Conservation (phyloP, 2,888 invertebrate genomes). For the Ariolimax columbianus region DNA sequence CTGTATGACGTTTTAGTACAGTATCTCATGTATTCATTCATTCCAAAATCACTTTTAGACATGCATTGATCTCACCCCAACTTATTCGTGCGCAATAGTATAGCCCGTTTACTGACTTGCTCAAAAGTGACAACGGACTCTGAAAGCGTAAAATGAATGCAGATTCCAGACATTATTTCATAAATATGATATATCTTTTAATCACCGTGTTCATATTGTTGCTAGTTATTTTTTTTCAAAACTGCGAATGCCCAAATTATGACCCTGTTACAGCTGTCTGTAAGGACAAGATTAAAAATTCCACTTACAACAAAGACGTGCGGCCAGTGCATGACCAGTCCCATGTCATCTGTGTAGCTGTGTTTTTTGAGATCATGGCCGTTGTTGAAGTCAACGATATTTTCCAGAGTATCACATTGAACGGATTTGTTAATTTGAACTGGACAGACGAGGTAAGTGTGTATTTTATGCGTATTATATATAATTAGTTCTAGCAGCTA, state of each 20-base stretch:
- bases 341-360: not conserved
- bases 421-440: not conserved
- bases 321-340: not conserved
- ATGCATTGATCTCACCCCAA: too few species aligned
- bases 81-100: too few species aligned
- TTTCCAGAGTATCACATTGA: not conserved
- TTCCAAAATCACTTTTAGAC: not conserved
- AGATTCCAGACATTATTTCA: not conserved
- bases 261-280: not conserved
- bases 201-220: not conserved
- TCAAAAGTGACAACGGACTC: too few species aligned
- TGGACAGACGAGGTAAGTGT: slow-evolving; percentile 10
- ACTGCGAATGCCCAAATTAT: not conserved
- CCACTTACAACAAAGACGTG: not conserved
- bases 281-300: not conserved
- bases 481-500: not conserved
- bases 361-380: not conserved
- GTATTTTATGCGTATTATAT: not conserved
- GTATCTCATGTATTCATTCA: not conserved
- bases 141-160: too few species aligned
- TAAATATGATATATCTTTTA: not conserved
- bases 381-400: not conserved
- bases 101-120: too few species aligned
- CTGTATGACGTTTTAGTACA: too few species aligned
- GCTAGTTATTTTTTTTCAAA: not conserved